These are phyloP conservation scores for Drosophila santomea DNA, from an alignment of 1,140 invertebrate species.

Conservation along the genomic window DNA sequence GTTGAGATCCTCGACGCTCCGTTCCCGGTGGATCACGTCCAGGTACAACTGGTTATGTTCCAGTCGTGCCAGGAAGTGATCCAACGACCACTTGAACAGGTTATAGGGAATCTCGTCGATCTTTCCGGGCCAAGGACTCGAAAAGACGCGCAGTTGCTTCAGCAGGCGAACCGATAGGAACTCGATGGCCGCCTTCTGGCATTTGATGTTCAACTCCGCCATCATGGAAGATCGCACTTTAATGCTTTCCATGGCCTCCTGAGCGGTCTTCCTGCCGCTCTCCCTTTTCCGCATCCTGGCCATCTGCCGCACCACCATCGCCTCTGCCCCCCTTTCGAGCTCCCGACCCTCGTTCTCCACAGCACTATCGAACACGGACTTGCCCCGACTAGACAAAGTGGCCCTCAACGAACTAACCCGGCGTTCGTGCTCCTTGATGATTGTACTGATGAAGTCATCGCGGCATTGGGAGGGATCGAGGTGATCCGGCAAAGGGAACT, in stretches of 20 bases:
- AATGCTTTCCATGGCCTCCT: not conserved
- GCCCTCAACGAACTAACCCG: not conserved
- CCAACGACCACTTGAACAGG: conserved; percentile 53
- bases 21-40: conserved; percentile 44
- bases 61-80: conserved; percentile 34
- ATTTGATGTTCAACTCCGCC: not conserved
- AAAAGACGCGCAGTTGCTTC: conserved; percentile 23
- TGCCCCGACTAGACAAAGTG: too few relatives aligned
- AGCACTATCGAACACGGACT: too few relatives aligned
- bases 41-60: conserved; percentile 42
- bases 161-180: conserved; percentile 35
- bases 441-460: conserved; percentile 30
- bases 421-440: not conserved
- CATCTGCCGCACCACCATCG: conserved; percentile 12
- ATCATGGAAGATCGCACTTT: not conserved
- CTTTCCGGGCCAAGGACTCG: conserved; percentile 35
- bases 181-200: conserved; percentile 44
- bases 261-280: not conserved
- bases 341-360: too few relatives aligned
- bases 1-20: conserved; percentile 23
- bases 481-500: conserved; percentile 49
- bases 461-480: conserved; percentile 40
- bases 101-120: conserved; percentile 19
- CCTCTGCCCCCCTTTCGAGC: conserved; percentile 3
- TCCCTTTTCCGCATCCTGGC: not conserved